Evolutionary conservation across 2,888 invertebrate species (phyloP), one percentile per base, ranked within the genome.

Genomic region (Cephus sareptanus): DNA sequence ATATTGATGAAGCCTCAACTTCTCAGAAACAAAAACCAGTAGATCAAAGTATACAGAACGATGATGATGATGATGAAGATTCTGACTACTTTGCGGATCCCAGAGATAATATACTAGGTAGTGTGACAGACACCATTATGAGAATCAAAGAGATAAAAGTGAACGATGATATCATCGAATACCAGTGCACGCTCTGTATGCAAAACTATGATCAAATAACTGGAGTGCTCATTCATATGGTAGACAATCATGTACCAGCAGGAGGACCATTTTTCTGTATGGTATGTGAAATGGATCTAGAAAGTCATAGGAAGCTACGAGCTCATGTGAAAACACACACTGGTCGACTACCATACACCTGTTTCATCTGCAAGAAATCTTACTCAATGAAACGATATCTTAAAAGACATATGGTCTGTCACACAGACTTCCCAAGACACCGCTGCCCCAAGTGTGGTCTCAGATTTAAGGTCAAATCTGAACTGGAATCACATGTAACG

Each of bases 271-370:
- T 93, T 84, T 93, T 93, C 34, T 94, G 94, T 77, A 93, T 94
- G 35, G 93, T 93, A 70, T 94, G 94, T 80, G 93, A 94, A 87
- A 94, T 93, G 83, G 93, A 94, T 56, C 91, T 94, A 56, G 92
- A 93, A 34, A 93, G 93, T 86, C 92, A 92, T 89, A 92, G 93
- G 77, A 93, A 94, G 0, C 84, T 94, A 11, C 92, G 93, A 81
- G 90, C 92, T 0, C 94, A 94, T 79, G 93, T 93, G 81, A 94
- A 94, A 84, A 93, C 92, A 87, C 94, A 94, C 84, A 93, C 92
- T 83, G 93, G 93, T 0, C 90, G 92, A 11, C 93, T 92, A 80
- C 94, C 94, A 1, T 94, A 94, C 86, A 91, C 92, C 0, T 92
- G 91, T 79, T 91, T 91, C 73, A 85, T 92, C 1, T 91, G 91